These are phyloP conservation scores for Aporophyla lueneburgensis DNA, from an alignment of 2,888 invertebrate species.

Conservation along the genomic window DNA sequence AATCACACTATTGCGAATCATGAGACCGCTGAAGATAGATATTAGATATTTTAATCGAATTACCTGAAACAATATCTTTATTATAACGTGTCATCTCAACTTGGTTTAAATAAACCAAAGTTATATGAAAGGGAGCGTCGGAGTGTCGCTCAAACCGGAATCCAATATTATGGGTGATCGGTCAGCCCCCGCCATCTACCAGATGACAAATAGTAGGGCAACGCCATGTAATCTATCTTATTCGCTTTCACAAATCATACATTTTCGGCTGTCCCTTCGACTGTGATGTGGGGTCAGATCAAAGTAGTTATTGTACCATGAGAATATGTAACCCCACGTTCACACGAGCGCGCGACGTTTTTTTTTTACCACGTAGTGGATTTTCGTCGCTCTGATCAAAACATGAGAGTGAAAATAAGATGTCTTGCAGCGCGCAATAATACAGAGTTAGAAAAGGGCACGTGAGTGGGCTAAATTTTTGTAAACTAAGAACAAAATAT, in stretches of 20 bases:
- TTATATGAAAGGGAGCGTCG: neutral
- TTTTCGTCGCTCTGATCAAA: neutral
- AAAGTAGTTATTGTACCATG: neutral
- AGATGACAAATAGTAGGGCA: slow-evolving; percentile 54
- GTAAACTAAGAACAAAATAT: neutral
- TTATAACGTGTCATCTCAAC: too few species aligned
- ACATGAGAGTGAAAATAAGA: too few species aligned
- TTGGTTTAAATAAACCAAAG: neutral
- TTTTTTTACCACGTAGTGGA: neutral
- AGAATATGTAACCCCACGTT: neutral
- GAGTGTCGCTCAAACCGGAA: slow-evolving; percentile 17
- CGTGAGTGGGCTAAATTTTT: neutral
- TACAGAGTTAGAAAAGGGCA: neutral
- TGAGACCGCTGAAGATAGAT: too few species aligned
- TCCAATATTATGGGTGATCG: slow-evolving; percentile 58
- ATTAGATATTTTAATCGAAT: neutral
- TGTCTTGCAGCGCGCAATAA: too few species aligned
- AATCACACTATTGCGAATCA: too few species aligned
- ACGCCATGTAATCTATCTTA: slow-evolving; percentile 47
- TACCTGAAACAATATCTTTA: neutral
- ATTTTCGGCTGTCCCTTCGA: slow-evolving; percentile 34
- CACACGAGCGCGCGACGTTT: neutral
- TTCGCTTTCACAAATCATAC: slow-evolving; percentile 56
- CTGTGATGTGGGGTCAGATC: slow-evolving; percentile 11
- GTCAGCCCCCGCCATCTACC: slow-evolving; percentile 27